Base-by-base conservation (phyloP, 2,888 invertebrate species). In the Phrixothrix hirtus region DNA sequence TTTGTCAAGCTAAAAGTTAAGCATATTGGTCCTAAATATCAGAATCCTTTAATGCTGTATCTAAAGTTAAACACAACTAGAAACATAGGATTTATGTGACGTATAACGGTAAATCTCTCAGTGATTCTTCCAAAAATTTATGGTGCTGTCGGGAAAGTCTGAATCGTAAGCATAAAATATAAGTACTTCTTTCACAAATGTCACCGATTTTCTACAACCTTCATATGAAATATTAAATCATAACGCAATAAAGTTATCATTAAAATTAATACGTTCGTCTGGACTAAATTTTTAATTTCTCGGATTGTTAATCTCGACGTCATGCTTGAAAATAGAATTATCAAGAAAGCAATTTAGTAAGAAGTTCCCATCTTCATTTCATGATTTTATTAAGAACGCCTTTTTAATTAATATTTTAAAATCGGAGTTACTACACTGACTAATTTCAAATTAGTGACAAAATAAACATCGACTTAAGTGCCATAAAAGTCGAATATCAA, bases 61-160 rank as follows among this genome's bases (percentile, higher is more conserved):
- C 57, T 45, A 58, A 62, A 62, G 62, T 62, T 62, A 63, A 60
- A 63, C 59, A 63, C 58, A 61, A 61, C 62, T 62, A 59, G 62
- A 61, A 63, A 58, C 60, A 57, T 53, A 45, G 59, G 62, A 63
- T 62, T 63, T 63, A 63, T 62, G 60, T 50, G 59, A 55, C 54
- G 31, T 58, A 55, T 50, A 49, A 52, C 57, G 47, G 50, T 55
- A 59, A 59, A 61, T 60, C 60, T 57, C 52, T 53, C 53, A 55
- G 55, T 58, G 48, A 51, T 49, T 45, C 42, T 53, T 57, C 45
- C 41, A 55, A 58, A 60, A 61, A 60, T 63, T 60, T 60, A 56
- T 51, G 51, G 57, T 57, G 45, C 39, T 21, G 21, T 21, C 21
- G 3, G 21, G 7, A 21, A 46, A 39, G 30, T 43, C 13, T 4